Evolutionary conservation across 2,113 vertebrate genomes (phyloP), one percentile per base, ranked within the genome.

Genomic region (Alligator mississippiensis): DNA sequence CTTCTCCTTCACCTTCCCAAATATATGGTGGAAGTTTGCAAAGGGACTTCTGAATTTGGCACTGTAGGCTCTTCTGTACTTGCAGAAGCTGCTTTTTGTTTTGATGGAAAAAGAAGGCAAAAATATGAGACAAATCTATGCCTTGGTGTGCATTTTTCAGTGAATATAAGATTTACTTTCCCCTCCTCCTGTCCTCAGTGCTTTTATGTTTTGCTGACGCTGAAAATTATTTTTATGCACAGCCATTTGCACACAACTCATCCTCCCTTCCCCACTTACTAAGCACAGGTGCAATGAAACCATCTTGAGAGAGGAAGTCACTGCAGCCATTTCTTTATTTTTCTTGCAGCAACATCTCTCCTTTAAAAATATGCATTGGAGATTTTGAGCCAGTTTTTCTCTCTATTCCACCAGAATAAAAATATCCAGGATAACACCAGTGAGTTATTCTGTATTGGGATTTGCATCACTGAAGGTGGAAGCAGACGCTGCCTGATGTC

Each of bases 111-210:
- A 80, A 38, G 2, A 47, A 2, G 80, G 24, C 64, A n/a, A 80
- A 84, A 63, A 47, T 38, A 66, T 6, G 22, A 22, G 34, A 70
- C 17, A 70, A 30, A 12, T 30, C 34, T 34, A 72, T 12, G 14
- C 5, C 12, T 1, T 21, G 16, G 57, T 80, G 34, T 1, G 0
- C 1, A 1, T 9, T 25, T 15, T 66, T 11, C 64, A 28, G 14
- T 18, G 59, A 59, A 25, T 34, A 21, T 16, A 70, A 75, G 70
- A 25, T 16, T 60, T 5, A 54, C 28, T 82, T 59, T 66, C 55
- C 11, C 58, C 83, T 84, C 55, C 57, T 68, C 77, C 27, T 4
- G 2, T 4, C 30, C 64, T 88, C 54, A 2, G 0, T 4, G 30
- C 75, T 55, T 16, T 11, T 8, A 63, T 57, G 24, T 21, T 80